These are phyloP conservation scores for Bedellia somnulentella DNA, from an alignment of 2,888 invertebrate species.

Conservation along the genomic window DNA sequence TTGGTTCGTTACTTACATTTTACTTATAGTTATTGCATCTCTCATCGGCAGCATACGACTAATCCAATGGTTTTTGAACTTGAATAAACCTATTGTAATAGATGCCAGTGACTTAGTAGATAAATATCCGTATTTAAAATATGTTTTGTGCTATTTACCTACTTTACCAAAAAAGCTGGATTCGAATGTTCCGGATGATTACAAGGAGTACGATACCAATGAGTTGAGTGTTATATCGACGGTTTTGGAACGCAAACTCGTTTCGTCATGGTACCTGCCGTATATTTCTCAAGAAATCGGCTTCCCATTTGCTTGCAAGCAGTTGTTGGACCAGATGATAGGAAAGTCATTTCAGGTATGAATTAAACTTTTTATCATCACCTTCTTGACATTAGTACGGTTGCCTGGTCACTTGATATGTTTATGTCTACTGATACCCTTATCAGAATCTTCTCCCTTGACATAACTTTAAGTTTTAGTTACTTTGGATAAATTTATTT, in stretches of 20 bases:
- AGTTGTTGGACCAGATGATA: constrained; percentile 52
- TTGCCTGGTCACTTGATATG: no score
- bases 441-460: no score
- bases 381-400: no score
- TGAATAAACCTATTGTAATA: constrained; percentile 53
- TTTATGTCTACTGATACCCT: no score
- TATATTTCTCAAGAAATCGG: constrained; percentile 51
- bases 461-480: no score
- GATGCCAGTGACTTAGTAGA: constrained; percentile 26
- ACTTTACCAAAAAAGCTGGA: constrained; percentile 13
- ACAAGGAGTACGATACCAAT: constrained; percentile 43
- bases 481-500: no score
- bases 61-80: constrained; percentile 52
- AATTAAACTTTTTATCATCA: no score
- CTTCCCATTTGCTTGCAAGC: constrained; percentile 53
- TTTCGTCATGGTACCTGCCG: constrained; percentile 51
- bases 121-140: constrained; percentile 25
- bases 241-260: constrained; percentile 40
- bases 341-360: constrained; percentile 44
- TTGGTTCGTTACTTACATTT: constrained; percentile 41
- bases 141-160: constrained; percentile 21
- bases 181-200: constrained; percentile 12
- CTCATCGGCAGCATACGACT: constrained; percentile 50
- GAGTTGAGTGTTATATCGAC: constrained; percentile 47
- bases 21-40: constrained; percentile 37